Conservation (phyloP, 2,888 invertebrate species). For the Mylabris sibirica region DNA sequence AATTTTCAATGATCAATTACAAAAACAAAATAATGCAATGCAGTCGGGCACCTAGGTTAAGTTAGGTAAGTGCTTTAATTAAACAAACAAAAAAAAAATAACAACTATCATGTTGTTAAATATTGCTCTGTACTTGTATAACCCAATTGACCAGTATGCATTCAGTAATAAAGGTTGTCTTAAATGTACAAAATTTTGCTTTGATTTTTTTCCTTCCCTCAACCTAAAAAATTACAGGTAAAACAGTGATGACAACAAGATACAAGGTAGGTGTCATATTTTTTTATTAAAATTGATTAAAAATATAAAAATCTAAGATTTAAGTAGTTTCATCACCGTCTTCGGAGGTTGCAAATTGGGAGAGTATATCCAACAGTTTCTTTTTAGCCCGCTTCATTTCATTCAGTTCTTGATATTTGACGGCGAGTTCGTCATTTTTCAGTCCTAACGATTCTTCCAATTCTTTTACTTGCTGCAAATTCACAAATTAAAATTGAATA, state of each 20-base stretch:
- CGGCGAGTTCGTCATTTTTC: conserved; percentile 40
- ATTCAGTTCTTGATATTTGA: conserved; percentile 44
- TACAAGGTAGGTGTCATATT: too few relatives aligned
- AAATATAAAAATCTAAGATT: background rate
- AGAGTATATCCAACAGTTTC: conserved; percentile 54
- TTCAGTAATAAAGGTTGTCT: conserved; percentile 67
- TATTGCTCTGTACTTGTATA: conserved; percentile 61
- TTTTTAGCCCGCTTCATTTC: conserved; percentile 48
- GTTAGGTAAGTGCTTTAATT: conserved; percentile 63
- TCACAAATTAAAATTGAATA: background rate
- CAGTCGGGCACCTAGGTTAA: conserved; percentile 56
- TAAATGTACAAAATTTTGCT: conserved; percentile 57
- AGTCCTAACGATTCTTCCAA: conserved; percentile 47
- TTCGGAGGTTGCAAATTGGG: conserved; percentile 49
- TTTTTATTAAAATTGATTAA: too few relatives aligned
- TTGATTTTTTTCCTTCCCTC: conserved; percentile 18
- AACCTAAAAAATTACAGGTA: background rate
- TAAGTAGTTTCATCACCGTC: background rate
- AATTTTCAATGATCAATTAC: background rate
- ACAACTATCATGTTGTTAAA: conserved; percentile 61
- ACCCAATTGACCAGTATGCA: conserved; percentile 66
- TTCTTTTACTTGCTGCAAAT: conserved; percentile 49
- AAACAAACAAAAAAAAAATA: background rate
- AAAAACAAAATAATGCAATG: conserved; percentile 46
- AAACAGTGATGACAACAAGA: too few relatives aligned